Percentiles rank a stretch among this genome's conserved stretches.
Conservation (phyloP, 2,113 vertebrate genomes). For the Mixornis gularis region DNA sequence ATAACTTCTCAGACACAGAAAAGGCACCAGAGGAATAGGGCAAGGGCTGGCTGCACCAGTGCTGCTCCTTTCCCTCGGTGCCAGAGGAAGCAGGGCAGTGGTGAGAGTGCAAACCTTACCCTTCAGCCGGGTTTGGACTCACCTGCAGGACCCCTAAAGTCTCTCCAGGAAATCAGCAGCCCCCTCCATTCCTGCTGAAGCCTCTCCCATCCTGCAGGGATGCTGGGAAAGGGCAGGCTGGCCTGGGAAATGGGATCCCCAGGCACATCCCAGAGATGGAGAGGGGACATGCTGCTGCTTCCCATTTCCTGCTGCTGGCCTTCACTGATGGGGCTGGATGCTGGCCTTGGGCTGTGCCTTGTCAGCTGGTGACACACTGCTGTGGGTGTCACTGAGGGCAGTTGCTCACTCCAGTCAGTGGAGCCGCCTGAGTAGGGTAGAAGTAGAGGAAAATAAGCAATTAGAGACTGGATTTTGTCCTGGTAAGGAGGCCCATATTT, state of each 20-base stretch:
- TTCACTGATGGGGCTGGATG: background rate
- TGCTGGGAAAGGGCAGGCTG: background rate
- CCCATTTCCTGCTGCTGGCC: background rate
- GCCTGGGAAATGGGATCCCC: background rate
- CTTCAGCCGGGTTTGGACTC: background rate
- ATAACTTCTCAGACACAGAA: background rate
- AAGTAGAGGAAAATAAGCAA: background rate
- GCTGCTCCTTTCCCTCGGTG: background rate
- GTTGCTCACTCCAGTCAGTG: fast-evolving
- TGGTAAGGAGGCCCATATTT: background rate
- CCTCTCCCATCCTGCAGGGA: background rate
- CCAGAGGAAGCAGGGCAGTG: background rate
- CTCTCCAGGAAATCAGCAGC: background rate
- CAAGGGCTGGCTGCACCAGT: background rate
- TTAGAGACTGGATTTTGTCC: background rate
- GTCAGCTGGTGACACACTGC: background rate
- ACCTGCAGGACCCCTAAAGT: background rate
- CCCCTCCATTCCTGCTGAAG: background rate
- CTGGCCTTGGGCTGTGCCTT: background rate
- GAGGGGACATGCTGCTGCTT: background rate
- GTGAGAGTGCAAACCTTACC: background rate
- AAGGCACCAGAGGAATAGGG: background rate
- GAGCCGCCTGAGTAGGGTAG: background rate
- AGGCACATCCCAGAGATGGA: background rate
- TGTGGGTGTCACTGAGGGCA: fast-evolving